Base-by-base conservation (phyloP, 2,113 vertebrate species). In the Tetrax tetrax region DNA sequence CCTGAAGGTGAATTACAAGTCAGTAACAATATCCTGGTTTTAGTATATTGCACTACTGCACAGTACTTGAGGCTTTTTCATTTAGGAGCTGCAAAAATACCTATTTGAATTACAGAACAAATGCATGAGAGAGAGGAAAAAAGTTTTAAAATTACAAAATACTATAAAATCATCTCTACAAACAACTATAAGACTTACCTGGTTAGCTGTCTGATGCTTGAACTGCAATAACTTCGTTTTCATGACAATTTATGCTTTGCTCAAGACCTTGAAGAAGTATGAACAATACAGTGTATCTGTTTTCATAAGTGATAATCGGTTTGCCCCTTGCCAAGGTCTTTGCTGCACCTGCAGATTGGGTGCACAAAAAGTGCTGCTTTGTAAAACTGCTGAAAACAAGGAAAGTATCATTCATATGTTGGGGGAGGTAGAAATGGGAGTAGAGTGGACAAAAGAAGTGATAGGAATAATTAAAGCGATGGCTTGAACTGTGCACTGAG, bases 241-340 rank as follows among this genome's bases (percentile, higher is more conserved):
- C 98, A 47, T 86, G 96, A 51, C 94, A 98, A 98, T 99, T 99
- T 99, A 99, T 99, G 95, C 97, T 93, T 94, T 88, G 91, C 75
- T 96, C 56, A 96, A 98, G 99, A 99, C 99, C 99, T 99, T 99
- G 99, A 99, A 98, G 98, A 98, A 98, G 95, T 97, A 98, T 97
- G 97, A 98, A 96, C 96, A 98, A 98, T 98, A 98, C 98, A 98
- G 94, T 98, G 98, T 98, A 98, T 97, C 98, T 98, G 97, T 98
- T 98, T 98, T 98, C 89, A 47, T 95, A 96, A 95, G 93, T 88
- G 96, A 96, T 97, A 98, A 98, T 97, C 83, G 12, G 87, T 95
- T 94, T 96, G 97, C 95, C 96, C 88, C 95, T 98, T 98, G 97
- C 97, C 98, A 98, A 97, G 97, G 98, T 97, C 97, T 98, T 87